Conservation (phyloP, 2,113 vertebrate genomes). For the Lucifuga dentata region DNA sequence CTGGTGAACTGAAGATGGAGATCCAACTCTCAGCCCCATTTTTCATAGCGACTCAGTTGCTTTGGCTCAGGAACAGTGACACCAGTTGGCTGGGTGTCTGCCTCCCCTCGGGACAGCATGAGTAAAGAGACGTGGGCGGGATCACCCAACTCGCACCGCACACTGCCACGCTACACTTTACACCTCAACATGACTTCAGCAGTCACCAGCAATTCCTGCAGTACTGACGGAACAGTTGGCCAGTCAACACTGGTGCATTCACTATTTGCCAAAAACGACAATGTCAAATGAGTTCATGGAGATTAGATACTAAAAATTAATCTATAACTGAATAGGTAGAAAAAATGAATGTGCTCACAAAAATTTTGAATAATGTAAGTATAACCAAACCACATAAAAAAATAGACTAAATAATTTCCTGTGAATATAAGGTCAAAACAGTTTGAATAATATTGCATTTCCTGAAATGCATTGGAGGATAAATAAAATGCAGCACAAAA, state of each 20-base stretch:
- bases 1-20: conserved; percentile 7
- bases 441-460: neutral
- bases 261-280: conserved; percentile 41
- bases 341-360: neutral
- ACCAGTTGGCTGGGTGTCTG: conserved; percentile 72
- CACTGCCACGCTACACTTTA: conserved; percentile 68
- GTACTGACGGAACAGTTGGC: conserved; percentile 66
- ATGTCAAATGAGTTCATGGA: conserved; percentile 12
- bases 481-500: neutral
- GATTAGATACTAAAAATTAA: conserved; percentile 7
- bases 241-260: conserved; percentile 36
- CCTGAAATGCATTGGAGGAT: no score
- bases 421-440: neutral
- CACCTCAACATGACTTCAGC: conserved; percentile 65
- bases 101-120: conserved; percentile 69
- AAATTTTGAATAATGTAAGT: no score
- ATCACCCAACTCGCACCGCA: conserved; percentile 60
- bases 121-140: conserved; percentile 73
- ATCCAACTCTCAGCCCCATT: conserved; percentile 26
- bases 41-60: conserved; percentile 54
- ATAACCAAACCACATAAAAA: no score
- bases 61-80: conserved; percentile 51
- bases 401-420: no score
- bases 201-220: conserved; percentile 43
- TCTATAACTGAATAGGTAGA: neutral